A percentile compares a stretch with the other conserved stretches of the same genome.
These are phyloP conservation scores for Busseola fusca DNA, from an alignment of 2,888 invertebrate genomes.

Conservation along the genomic window DNA sequence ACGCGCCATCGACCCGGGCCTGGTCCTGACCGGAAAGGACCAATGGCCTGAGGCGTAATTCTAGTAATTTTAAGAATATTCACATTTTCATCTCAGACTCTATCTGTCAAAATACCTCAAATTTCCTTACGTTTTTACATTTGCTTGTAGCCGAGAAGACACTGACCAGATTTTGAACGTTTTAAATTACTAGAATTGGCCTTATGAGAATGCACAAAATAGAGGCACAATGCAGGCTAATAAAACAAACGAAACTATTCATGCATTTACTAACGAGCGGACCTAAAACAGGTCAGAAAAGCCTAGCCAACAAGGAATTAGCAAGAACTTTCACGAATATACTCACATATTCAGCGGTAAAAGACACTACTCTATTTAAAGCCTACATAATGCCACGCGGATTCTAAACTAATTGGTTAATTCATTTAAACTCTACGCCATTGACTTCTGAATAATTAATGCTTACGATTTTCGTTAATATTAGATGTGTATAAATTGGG, in stretches of 20 bases:
- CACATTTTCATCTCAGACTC: no score
- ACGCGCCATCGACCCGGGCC: no score
- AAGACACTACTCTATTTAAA: constrained; percentile 31
- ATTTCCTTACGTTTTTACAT: no score
- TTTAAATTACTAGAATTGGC: no score
- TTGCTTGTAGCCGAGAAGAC: no score
- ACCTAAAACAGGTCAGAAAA: not conserved
- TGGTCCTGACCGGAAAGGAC: no score
- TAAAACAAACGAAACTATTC: not conserved
- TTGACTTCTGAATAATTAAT: constrained; percentile 42
- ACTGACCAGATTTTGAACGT: no score
- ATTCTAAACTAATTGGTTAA: constrained; percentile 44
- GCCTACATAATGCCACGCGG: constrained; percentile 27
- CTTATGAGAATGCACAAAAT: no score
- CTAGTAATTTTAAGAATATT: no score
- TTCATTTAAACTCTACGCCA: constrained; percentile 46
- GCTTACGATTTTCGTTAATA: constrained; percentile 34
- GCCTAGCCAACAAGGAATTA: constrained; percentile 12
- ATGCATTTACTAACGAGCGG: constrained; percentile 7
- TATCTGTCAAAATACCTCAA: no score
- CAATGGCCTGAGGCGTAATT: no score
- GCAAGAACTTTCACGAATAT: constrained; percentile 12
- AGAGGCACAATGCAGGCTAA: not conserved
- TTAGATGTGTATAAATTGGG: constrained; percentile 25
- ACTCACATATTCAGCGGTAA: constrained; percentile 23